Percentiles rank a stretch among this genome's conserved stretches.
Conservation (phyloP, 2,888 invertebrate genomes). For the Ecliptopera silaceata region DNA sequence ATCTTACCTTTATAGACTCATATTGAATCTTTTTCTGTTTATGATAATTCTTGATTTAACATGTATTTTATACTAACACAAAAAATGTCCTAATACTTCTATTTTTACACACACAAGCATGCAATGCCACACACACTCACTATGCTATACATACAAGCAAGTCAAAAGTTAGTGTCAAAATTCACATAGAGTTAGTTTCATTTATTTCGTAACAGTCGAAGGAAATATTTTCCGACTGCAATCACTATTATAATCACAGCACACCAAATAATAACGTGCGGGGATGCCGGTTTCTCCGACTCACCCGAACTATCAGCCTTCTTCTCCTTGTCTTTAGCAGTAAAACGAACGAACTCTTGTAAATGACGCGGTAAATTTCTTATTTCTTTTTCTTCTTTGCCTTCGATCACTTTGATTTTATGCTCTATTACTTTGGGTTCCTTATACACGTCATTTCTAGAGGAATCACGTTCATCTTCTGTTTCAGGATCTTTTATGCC, state of each 20-base stretch:
- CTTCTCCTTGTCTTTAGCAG: conserved; percentile 77
- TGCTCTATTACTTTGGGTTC: conserved; percentile 74
- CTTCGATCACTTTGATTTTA: conserved; percentile 86
- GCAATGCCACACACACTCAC: conserved; percentile 56
- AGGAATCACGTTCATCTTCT: conserved; percentile 80
- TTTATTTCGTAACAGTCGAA: conserved; percentile 64
- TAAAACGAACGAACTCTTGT: conserved; percentile 89
- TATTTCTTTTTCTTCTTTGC: conserved; percentile 83
- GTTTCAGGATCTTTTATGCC: conserved; percentile 87
- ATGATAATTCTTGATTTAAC: conserved; percentile 28
- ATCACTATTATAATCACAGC: conserved; percentile 76
- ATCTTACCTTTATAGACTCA: conserved; percentile 49
- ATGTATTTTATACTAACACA: not conserved
- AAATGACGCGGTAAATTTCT: conserved; percentile 89
- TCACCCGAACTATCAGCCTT: conserved; percentile 81
- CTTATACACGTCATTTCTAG: conserved; percentile 56
- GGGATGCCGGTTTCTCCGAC: conserved; percentile 68
- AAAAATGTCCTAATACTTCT: conserved; percentile 3
- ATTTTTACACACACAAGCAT: conserved; percentile 50
- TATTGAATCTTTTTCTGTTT: conserved; percentile 20
- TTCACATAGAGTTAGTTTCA: conserved; percentile 50
- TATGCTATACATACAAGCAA: conserved; percentile 36
- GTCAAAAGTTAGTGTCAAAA: conserved; percentile 44
- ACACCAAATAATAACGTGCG: conserved; percentile 79
- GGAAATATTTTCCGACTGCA: conserved; percentile 69